phyloP scores from a whole-genome alignment of 2,797 vertebrate species.

The Mionectes olivaceus region DNA sequence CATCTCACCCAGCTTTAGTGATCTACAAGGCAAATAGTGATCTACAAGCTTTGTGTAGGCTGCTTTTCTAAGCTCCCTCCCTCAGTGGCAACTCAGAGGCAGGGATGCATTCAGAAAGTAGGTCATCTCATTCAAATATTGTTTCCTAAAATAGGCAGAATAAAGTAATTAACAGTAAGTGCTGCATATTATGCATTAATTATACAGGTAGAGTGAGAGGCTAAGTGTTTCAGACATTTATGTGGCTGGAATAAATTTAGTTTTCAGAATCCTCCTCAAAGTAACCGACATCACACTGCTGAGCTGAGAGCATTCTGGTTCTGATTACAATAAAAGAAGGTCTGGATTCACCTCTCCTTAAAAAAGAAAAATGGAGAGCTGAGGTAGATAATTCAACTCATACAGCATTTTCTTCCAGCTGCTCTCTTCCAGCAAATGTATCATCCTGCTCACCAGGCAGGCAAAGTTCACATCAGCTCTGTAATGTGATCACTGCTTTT shows the following conservation, averaged over 20 bases:
- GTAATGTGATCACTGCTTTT: background rate
- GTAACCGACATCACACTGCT: background rate
- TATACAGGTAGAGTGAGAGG: background rate
- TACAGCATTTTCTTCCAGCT: background rate
- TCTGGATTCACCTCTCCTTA: background rate
- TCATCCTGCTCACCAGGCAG: background rate
- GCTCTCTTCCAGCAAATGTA: background rate
- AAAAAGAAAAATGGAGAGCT: background rate
- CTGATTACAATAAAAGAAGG: background rate
- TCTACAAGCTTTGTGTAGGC: background rate
- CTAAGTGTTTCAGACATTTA: background rate
- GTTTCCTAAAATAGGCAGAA: background rate
- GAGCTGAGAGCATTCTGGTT: background rate
- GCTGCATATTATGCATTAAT: background rate
- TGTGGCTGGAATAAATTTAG: background rate
- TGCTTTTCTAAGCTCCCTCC: background rate
- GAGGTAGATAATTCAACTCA: background rate
- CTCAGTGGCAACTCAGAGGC: background rate
- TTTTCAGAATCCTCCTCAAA: background rate
- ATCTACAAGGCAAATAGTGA: background rate
- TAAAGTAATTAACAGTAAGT: background rate
- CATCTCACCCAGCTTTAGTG: background rate
- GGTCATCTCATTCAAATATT: background rate
- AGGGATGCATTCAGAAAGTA: background rate
- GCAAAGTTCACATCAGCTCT: background rate